These are phyloP conservation scores for Yasuhikotakia modesta DNA, from an alignment of 2,797 vertebrate species.

Conservation along the genomic window DNA sequence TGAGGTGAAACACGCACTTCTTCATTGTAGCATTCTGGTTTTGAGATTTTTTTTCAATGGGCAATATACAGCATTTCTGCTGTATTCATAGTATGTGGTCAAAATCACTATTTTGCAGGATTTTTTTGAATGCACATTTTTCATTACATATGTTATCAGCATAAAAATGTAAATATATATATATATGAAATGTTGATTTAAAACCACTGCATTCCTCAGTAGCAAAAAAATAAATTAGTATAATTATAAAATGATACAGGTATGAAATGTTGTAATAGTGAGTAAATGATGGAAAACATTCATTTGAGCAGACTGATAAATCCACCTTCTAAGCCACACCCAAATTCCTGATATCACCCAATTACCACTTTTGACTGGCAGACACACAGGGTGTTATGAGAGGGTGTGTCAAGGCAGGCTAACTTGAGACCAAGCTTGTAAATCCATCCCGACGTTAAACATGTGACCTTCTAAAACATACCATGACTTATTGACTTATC, in stretches of 20 bases:
- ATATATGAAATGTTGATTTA: no score
- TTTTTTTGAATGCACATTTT: no score
- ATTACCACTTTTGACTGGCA: conserved; percentile 48
- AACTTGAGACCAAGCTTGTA: conserved; percentile 62
- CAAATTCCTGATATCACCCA: not conserved
- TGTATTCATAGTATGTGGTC: no score
- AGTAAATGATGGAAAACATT: no score
- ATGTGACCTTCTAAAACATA: conserved; percentile 49
- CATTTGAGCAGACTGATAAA: not conserved
- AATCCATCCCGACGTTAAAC: conserved; percentile 60
- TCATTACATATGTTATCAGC: no score
- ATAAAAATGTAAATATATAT: no score
- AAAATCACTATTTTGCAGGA: no score
- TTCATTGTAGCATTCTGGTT: not conserved
- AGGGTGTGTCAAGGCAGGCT: conserved; percentile 57
- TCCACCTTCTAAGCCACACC: not conserved
- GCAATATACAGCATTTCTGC: not conserved
- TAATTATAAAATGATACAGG: no score
- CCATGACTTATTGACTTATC: not conserved
- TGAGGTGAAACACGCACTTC: not conserved
- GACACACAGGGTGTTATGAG: conserved; percentile 35
- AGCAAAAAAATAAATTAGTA: no score
- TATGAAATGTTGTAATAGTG: no score
- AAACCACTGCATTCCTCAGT: no score
- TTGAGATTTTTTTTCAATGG: not conserved